A percentile compares a stretch with the other conserved stretches of the same genome.
Evolutionary conservation across 2,888 invertebrate species (phyloP).

Genomic region (Meiosimyza platycephala): DNA sequence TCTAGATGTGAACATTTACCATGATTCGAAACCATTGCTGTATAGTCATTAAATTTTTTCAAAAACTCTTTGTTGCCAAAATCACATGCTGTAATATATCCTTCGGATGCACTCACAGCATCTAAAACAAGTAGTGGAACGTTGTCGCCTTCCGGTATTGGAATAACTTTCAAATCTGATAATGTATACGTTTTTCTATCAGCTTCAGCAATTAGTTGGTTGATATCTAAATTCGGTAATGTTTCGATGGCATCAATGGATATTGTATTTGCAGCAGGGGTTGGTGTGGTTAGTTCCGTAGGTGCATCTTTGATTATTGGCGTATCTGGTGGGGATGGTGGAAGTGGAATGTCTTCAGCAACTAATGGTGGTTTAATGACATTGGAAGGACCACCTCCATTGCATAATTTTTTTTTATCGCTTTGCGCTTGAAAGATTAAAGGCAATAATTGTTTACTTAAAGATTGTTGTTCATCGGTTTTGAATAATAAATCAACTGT

Average conservation of each 20-base stretch:
- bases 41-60: constrained; percentile 42
- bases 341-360: constrained; percentile 17
- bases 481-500: constrained; percentile 46
- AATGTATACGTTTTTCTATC: constrained; percentile 39
- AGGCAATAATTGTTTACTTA: constrained; percentile 50
- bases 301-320: constrained; percentile 21
- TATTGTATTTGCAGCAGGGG: background rate
- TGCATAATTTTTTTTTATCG: background rate
- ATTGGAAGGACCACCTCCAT: background rate
- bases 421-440: constrained; percentile 45
- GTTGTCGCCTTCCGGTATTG: constrained; percentile 46
- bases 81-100: constrained; percentile 49
- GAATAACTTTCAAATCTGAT: constrained; percentile 47
- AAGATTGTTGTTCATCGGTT: constrained; percentile 44
- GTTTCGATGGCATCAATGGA: background rate
- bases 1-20: constrained; percentile 40
- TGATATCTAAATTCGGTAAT: constrained; percentile 17
- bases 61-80: constrained; percentile 41
- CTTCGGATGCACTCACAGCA: constrained; percentile 44
- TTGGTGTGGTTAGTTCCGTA: background rate
- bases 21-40: constrained; percentile 43
- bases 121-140: constrained; percentile 47
- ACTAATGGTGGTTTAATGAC: background rate
- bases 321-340: constrained; percentile 38
- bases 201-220: background rate